Evolutionary conservation across 2,113 vertebrate genomes (phyloP).

Genomic region (Sciurus niger): DNA sequence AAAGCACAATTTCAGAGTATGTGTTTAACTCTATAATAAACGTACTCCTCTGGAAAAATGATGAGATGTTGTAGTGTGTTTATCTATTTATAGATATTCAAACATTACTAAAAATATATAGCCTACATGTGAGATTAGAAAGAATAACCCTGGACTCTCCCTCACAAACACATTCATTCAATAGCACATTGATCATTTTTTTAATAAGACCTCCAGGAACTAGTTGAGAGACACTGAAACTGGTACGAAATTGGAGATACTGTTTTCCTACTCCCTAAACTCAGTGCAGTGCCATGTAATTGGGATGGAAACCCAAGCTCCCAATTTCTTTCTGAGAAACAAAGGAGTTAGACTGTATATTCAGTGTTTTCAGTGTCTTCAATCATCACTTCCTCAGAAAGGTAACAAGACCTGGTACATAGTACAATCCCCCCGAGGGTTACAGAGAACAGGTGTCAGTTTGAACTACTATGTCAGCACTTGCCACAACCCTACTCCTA

Average conservation of each 20-base stretch:
- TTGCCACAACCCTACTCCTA: background rate
- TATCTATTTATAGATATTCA: background rate
- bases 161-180: background rate
- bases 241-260: background rate
- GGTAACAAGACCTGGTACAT: background rate
- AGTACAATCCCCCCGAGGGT: too few relatives aligned
- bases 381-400: background rate
- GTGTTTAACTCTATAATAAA: background rate
- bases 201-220: background rate
- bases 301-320: background rate
- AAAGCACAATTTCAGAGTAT: background rate
- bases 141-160: background rate
- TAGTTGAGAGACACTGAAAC: background rate
- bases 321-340: background rate
- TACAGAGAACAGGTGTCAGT: background rate
- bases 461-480: background rate
- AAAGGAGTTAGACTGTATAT: background rate
- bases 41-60: background rate
- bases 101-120: background rate
- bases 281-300: background rate
- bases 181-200: background rate
- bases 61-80: background rate
- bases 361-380: background rate
- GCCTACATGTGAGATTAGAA: background rate
- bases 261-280: background rate